Percentiles rank a stretch among this genome's conserved stretches.
Conservation (phyloP, 1,140 invertebrate genomes). For the Musca vetustissima region DNA sequence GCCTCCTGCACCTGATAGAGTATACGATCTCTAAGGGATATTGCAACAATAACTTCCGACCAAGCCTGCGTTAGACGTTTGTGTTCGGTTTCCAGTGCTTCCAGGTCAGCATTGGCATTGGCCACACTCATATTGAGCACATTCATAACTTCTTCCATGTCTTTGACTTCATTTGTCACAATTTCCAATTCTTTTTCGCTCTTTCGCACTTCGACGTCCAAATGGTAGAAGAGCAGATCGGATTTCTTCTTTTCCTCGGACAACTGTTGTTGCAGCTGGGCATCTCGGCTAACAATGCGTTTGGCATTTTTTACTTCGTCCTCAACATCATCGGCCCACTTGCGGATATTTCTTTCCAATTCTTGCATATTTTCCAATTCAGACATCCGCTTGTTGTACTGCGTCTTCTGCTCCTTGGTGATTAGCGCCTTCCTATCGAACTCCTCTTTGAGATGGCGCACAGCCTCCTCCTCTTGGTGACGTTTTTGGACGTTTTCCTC, state of each 20-base stretch:
- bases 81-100: conserved; percentile 69
- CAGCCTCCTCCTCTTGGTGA: conserved; percentile 47
- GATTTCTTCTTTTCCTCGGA: conserved; percentile 59
- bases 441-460: conserved; percentile 49
- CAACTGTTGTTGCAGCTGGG: conserved; percentile 55
- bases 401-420: conserved; percentile 49
- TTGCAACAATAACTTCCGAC: conserved; percentile 70
- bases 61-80: conserved; percentile 68
- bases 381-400: conserved; percentile 51
- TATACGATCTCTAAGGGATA: conserved; percentile 67
- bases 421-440: conserved; percentile 51
- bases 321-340: conserved; percentile 59
- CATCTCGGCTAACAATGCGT: conserved; percentile 60
- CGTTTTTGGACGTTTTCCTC: conserved; percentile 54
- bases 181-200: conserved; percentile 58
- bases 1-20: conserved; percentile 63
- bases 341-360: conserved; percentile 56
- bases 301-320: conserved; percentile 58
- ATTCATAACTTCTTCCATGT: conserved; percentile 57
- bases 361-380: conserved; percentile 56
- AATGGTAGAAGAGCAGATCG: conserved; percentile 59
- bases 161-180: conserved; percentile 56
- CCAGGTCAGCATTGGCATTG: conserved; percentile 68
- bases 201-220: conserved; percentile 60
- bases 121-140: conserved; percentile 58